These are phyloP conservation scores for Propithecus perrieri DNA, from an alignment of 2,797 vertebrate genomes.

Conservation along the genomic window DNA sequence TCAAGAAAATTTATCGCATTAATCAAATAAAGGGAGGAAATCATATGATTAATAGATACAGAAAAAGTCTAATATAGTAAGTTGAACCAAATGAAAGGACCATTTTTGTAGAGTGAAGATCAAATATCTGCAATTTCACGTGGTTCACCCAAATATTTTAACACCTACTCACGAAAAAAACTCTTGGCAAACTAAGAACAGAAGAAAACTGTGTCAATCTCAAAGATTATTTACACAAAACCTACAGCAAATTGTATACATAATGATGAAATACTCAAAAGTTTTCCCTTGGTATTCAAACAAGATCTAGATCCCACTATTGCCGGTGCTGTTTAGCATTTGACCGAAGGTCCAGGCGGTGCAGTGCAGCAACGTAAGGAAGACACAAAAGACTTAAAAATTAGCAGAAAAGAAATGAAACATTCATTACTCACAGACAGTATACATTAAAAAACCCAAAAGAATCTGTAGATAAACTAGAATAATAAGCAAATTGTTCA, in stretches of 20 bases:
- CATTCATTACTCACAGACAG: neutral
- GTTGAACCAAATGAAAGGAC: neutral
- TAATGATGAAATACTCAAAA: neutral
- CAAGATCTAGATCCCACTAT: neutral
- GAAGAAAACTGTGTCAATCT: neutral
- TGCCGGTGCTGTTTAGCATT: neutral
- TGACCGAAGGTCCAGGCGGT: neutral
- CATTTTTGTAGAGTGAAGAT: neutral
- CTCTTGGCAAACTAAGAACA: neutral
- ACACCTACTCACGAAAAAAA: neutral
- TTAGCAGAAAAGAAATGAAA: neutral
- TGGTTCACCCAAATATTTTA: neutral
- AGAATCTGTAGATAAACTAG: neutral
- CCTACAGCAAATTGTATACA: neutral
- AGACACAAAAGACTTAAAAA: neutral
- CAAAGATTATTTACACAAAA: neutral
- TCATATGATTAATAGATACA: neutral
- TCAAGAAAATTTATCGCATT: constrained; percentile 25
- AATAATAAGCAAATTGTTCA: neutral
- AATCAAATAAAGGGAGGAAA: neutral
- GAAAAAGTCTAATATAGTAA: neutral
- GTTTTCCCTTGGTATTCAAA: neutral
- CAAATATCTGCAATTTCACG: neutral
- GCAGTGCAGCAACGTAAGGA: neutral
- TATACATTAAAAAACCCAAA: neutral